These are phyloP conservation scores for Actinia equina DNA, from an alignment of 64 coral and sea anemone genomes.

Conservation along the genomic window DNA sequence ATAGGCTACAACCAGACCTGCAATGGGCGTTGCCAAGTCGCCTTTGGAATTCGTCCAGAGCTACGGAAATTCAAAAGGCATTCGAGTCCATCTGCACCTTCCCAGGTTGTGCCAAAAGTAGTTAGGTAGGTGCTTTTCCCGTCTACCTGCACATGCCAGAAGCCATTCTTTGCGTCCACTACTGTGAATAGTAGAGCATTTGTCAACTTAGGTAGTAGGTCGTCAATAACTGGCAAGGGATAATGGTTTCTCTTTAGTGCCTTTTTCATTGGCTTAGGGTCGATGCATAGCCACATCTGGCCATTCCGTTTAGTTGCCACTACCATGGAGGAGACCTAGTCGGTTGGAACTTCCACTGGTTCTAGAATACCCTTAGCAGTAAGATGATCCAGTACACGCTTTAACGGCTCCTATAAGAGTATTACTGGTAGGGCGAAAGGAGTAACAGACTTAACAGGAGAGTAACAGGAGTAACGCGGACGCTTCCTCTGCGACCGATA, in stretches of 20 bases:
- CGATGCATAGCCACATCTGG: conserved; percentile 37
- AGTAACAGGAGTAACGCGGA: too few species aligned
- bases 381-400: too few species aligned
- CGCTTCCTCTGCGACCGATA: too few species aligned
- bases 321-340: conserved; percentile 51
- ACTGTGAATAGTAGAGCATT: conserved; percentile 43
- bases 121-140: conserved; percentile 14
- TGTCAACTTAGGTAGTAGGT: conserved; percentile 20
- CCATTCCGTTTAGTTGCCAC: conserved; percentile 49
- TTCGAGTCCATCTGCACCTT: conserved; percentile 48
- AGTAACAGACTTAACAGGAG: too few species aligned
- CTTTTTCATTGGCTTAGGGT: conserved; percentile 44
- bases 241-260: conserved; percentile 28
- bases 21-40: too few species aligned
- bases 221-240: conserved; percentile 40
- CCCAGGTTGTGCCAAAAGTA: conserved; percentile 49
- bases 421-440: too few species aligned
- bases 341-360: conserved; percentile 26
- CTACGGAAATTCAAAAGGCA: conserved; percentile 42
- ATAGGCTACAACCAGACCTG: conserved; percentile 21
- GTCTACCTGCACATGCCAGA: too few species aligned
- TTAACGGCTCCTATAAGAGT: too few species aligned
- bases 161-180: conserved; percentile 8
- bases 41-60: too few species aligned
- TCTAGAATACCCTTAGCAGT: too few species aligned